Evolutionary conservation across 35 echinoderm and acorn worm genomes (phyloP).

Genomic region (Lytechinus variegatus): DNA sequence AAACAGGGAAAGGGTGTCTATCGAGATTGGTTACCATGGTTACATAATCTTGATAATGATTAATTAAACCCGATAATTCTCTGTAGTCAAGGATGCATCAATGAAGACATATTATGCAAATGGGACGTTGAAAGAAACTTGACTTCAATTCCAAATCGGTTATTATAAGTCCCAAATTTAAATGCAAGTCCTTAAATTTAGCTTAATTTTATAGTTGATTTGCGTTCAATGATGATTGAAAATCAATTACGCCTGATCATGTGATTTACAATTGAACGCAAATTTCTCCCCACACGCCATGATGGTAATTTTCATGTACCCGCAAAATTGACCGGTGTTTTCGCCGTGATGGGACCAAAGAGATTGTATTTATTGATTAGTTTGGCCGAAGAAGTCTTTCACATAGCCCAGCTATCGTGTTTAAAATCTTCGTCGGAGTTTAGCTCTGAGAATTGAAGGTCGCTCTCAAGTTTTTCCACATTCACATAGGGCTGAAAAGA

Average conservation of each 20-base stretch:
- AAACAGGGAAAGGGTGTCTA: not conserved
- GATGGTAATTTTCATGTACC: too few relatives aligned
- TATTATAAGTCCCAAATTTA: too few relatives aligned
- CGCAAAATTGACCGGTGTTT: not conserved
- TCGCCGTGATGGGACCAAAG: not conserved
- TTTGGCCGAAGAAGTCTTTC: not conserved
- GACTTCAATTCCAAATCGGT: too few relatives aligned
- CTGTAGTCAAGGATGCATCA: not conserved
- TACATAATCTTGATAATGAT: not conserved
- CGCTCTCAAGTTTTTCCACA: slow-evolving; percentile 35
- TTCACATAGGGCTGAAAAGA: slow-evolving; percentile 32
- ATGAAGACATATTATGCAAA: not conserved
- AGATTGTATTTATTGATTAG: not conserved
- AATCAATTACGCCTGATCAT: too few relatives aligned
- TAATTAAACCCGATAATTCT: not conserved
- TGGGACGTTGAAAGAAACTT: too few relatives aligned
- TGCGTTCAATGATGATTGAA: too few relatives aligned
- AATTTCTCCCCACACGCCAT: too few relatives aligned
- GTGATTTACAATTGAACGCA: too few relatives aligned
- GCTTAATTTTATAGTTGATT: too few relatives aligned
- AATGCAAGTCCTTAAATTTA: too few relatives aligned
- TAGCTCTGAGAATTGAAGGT: slow-evolving; percentile 23
- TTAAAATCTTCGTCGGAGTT: slow-evolving; percentile 46
- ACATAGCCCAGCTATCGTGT: slow-evolving; percentile 48
- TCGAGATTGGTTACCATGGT: not conserved